Evolutionary conservation across 1,140 invertebrate genomes (phyloP).

Genomic region (Lethrus apterus): DNA sequence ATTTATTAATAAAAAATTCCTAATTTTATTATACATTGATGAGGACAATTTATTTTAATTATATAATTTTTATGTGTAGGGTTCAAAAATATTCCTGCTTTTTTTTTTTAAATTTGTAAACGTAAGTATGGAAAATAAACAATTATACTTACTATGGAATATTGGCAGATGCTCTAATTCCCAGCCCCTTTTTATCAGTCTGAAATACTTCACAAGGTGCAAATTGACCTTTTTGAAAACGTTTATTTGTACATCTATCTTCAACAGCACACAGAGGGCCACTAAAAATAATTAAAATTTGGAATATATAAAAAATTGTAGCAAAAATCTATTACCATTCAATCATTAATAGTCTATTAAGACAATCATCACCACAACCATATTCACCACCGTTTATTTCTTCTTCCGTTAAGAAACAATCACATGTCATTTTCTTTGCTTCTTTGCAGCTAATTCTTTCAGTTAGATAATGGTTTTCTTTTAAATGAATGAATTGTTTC

Average conservation of each 20-base stretch:
- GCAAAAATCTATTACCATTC: slow-evolving; percentile 71
- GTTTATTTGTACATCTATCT: slow-evolving; percentile 86
- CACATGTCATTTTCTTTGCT: slow-evolving; percentile 89
- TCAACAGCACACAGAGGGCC: slow-evolving; percentile 81
- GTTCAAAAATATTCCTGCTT: too few species aligned
- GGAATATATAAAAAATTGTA: slow-evolving; percentile 3
- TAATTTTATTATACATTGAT: too few species aligned
- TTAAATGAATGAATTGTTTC: slow-evolving; percentile 70
- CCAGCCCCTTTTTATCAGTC: slow-evolving; percentile 91
- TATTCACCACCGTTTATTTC: slow-evolving; percentile 75
- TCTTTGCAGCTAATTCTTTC: slow-evolving; percentile 77
- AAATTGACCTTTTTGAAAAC: slow-evolving; percentile 85
- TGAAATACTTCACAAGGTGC: slow-evolving; percentile 80
- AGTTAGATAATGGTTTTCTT: slow-evolving; percentile 79
- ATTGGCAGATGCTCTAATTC: slow-evolving; percentile 71
- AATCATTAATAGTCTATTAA: slow-evolving; percentile 95
- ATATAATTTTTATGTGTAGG: too few species aligned
- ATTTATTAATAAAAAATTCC: too few species aligned
- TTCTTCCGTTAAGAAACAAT: slow-evolving; percentile 85
- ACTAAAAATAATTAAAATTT: slow-evolving; percentile 49
- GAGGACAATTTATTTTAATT: too few species aligned
- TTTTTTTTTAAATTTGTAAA: too few species aligned
- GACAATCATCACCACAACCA: slow-evolving; percentile 92
- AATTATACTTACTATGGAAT: slow-evolving; percentile 55
- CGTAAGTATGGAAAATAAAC: too few species aligned